Conservation (phyloP, 2,113 vertebrate species). For the Chionodraco myersi region DNA sequence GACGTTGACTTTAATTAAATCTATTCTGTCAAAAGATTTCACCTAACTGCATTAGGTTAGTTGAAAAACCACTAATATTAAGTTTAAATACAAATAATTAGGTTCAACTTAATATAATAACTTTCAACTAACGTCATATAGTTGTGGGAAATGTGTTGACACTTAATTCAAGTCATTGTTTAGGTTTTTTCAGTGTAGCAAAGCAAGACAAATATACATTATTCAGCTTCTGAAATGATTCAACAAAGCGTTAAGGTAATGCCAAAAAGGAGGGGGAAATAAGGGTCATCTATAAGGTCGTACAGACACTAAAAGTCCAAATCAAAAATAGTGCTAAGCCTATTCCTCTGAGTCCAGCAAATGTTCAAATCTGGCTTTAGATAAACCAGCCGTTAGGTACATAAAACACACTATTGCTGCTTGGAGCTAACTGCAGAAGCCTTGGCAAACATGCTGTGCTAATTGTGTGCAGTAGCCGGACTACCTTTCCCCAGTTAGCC, state of each 20-base stretch:
- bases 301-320: background rate
- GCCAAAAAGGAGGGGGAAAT: background rate
- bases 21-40: too few species aligned
- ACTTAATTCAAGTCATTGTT: too few species aligned
- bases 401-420: constrained; percentile 15
- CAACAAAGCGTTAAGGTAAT: background rate
- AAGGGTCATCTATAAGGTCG: background rate
- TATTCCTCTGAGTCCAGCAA: background rate
- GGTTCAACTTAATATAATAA: too few species aligned
- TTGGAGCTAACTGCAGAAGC: constrained; percentile 23
- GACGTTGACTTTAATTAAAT: too few species aligned
- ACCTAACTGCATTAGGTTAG: too few species aligned
- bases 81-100: too few species aligned
- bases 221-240: background rate
- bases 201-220: background rate
- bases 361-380: background rate
- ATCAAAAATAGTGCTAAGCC: constrained; percentile 2
- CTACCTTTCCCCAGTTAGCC: constrained; percentile 64
- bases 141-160: too few species aligned
- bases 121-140: too few species aligned
- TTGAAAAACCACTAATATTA: too few species aligned
- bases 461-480: constrained; percentile 64
- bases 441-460: constrained; percentile 31
- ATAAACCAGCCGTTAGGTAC: background rate
- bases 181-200: background rate